Percentiles rank a stretch among this genome's conserved stretches.
Conservation (phyloP, 2,797 vertebrate genomes). For the Yasuhikotakia modesta region DNA sequence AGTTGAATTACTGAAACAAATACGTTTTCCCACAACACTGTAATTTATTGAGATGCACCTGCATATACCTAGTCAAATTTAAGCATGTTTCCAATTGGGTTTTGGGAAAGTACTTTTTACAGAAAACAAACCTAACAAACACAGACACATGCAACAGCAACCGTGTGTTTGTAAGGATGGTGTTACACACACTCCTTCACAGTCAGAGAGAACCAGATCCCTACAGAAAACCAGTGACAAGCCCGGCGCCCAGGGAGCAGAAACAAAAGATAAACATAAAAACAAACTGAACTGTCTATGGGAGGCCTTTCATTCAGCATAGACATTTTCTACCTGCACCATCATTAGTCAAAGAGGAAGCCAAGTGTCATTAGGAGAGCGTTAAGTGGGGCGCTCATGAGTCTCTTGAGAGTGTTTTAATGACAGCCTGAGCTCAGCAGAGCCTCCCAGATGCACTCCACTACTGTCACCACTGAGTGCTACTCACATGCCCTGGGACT, state of each 20-base stretch:
- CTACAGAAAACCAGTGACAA: conserved; percentile 46
- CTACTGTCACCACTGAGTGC: conserved; percentile 51
- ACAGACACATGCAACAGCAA: not conserved
- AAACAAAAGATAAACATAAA: conserved; percentile 61
- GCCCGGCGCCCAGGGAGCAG: conserved; percentile 28
- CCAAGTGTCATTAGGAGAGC: conserved; percentile 55
- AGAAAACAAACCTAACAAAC: conserved; percentile 33
- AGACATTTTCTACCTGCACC: conserved; percentile 57
- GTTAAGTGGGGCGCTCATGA: conserved; percentile 42
- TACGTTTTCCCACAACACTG: too few relatives aligned
- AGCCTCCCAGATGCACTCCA: conserved; percentile 48
- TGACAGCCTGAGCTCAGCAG: conserved; percentile 52
- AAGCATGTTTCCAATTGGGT: not conserved
- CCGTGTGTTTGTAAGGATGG: conserved; percentile 3
- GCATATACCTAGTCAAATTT: not conserved
- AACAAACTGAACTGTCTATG: conserved; percentile 61
- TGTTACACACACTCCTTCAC: conserved; percentile 29
- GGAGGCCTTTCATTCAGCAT: conserved; percentile 55
- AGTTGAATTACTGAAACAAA: too few relatives aligned
- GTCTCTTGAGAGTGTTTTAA: conserved; percentile 52
- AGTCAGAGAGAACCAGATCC: conserved; percentile 36
- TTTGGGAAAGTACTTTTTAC: not conserved
- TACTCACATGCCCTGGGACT: conserved; percentile 28
- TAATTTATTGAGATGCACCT: too few relatives aligned
- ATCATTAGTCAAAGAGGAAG: conserved; percentile 59